These are phyloP conservation scores for Zaprionus gabonicus DNA, from an alignment of 1,140 invertebrate genomes.

Conservation along the genomic window DNA sequence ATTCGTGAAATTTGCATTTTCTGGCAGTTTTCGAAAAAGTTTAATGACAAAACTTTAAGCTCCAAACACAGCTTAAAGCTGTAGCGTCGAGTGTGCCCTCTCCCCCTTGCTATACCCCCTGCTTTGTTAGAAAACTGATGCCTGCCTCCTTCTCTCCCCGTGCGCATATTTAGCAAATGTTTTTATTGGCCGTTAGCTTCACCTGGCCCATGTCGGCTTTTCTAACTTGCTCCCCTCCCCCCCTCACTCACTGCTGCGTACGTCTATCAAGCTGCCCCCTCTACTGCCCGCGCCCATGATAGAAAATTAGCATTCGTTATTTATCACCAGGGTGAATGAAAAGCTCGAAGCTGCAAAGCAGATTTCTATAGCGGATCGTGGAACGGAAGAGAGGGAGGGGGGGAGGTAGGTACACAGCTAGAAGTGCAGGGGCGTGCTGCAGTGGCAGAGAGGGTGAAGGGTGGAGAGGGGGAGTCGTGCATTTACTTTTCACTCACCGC, in stretches of 20 bases:
- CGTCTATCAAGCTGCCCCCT: neutral
- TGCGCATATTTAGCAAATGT: conserved; percentile 56
- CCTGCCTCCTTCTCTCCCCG: neutral
- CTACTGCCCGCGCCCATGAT: conserved; percentile 30
- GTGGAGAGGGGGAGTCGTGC: conserved; percentile 3
- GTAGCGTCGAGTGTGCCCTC: neutral
- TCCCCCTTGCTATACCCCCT: neutral
- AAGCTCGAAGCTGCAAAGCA: conserved; percentile 31
- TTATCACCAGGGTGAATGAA: conserved; percentile 53
- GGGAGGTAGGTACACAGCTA: neutral
- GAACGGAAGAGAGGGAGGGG: neutral
- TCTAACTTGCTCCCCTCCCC: neutral
- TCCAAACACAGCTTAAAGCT: conserved; percentile 40
- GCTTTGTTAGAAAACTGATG: neutral
- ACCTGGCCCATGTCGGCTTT: conserved; percentile 54
- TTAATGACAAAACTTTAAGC: conserved; percentile 51
- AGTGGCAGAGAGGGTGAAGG: neutral
- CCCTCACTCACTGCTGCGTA: neutral
- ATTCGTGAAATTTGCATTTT: conserved; percentile 50
- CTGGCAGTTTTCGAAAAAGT: conserved; percentile 34
- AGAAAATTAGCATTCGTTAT: conserved; percentile 74
- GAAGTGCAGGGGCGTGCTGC: neutral
- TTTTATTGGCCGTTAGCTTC: conserved; percentile 79
- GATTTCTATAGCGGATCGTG: conserved; percentile 15
- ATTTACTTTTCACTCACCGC: conserved; percentile 78